Evolutionary conservation across 2,113 vertebrate genomes (phyloP), one percentile per base, ranked within the genome.

Genomic region (Platichthys flesus): DNA sequence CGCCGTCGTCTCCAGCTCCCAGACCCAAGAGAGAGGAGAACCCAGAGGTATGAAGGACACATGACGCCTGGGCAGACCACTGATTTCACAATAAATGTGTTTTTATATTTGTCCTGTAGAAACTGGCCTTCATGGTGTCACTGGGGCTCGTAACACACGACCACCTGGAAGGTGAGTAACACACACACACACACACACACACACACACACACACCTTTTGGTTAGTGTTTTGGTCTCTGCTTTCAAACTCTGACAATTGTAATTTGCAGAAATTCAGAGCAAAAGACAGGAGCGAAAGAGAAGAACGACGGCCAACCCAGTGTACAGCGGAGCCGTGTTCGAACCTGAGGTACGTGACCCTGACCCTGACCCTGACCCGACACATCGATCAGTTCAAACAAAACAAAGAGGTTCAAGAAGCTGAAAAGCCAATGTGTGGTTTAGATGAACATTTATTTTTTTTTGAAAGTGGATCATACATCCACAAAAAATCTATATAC

Each of bases 71-170:
- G 10, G 12, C 40, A 3, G 10, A 42, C 40, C 10, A 20, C 18
- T 6, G 18, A 16, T 18, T 6, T 51, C 47, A 51, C 5, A 51
- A 7, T 18, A 16, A 51, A 13, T 10, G 40, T 42, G 9, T 10
- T 51, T 51, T 28, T 60, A 3, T 81, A 37, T 31, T 76, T 2
- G 56, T 35, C 37, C 24, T 71, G 78, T 86, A 99, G 98, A 99
- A 99, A 98, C 96, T 99, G 93, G 97, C 97, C 93, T 99, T 99
- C 92, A 99, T 99, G 98, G 97, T 98, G 85, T 98, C 97, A 83
- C 90, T 99, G 74, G 98, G 98, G 60, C 92, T 99, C 56, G 97
- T 99, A 57, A 99, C 98, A 90, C 96, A 98, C 20, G 97, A 98
- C 91, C 97, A 99, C 90, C 89, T 99, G 86, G 97, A 99, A 96